Base-by-base conservation (phyloP, 1,140 invertebrate genomes). In the Aphaenogaster ashmeadi region DNA sequence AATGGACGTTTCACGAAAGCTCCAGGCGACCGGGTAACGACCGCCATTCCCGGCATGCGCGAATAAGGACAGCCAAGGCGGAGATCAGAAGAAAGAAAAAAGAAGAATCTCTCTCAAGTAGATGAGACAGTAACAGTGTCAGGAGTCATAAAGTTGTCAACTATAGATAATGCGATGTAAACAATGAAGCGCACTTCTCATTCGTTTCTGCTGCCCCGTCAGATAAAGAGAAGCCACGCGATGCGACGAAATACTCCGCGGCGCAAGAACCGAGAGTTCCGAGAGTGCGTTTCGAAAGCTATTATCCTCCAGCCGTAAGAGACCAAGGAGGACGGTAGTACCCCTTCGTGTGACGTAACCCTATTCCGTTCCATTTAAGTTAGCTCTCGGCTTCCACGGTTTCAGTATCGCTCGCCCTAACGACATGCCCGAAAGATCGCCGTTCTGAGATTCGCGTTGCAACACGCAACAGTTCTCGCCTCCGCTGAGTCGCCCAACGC, bases 321-420 rank as follows among this genome's bases (percentile, higher is more conserved):
- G 69, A 75, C 58, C 13, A 44, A 21, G 6, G 27, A 74, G 27
- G 33, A 74, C 38, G 67, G 67, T 5, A 15, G 47, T 21, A 47
- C 15, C 60, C 54, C 18, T 58, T 21, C 80, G 67, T 38, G 67
- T 83, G 80, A 83, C 80, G 41, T 83, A 83, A 83, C 67, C 41
- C 41, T 83, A 83, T 83, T 84, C 33, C 44, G 38, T 60, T 52
- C 80, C 41, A 84, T 84, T 84, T 84, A 84, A 84, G 69, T 84
- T 84, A 75, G 69, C 54, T 74, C 54, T 47, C n/a, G 54, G 44
- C 36, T 71, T 71, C 78, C 64, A 81, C 6, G n/a, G 27, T 74
- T 50, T 60, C 67, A 36, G 18, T 18, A n/a, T 33, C 41, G 52
- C 69, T 74, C 80, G 41, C 3, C n/a, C 54, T 71, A 81, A 74